These are phyloP conservation scores for Amiota mariae DNA, from an alignment of 2,888 invertebrate genomes.

Conservation along the genomic window DNA sequence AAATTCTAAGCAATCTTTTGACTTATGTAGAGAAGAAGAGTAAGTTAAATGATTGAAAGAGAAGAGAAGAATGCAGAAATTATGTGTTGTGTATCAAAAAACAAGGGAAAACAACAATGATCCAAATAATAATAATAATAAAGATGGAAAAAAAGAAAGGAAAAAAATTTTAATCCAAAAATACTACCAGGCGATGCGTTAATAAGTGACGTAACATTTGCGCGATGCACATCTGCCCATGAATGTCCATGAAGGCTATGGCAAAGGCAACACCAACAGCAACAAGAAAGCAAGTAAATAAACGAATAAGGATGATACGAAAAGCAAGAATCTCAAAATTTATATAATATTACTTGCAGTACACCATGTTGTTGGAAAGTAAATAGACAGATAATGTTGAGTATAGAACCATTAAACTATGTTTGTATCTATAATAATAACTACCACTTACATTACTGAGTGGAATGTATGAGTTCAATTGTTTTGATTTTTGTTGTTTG, in stretches of 20 bases:
- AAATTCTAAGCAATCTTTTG: too few species aligned
- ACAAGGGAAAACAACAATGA: not conserved
- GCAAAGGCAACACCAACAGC: constrained; percentile 4
- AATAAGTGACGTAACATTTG: constrained; percentile 29
- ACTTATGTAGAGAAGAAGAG: too few species aligned
- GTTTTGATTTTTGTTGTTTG: too few species aligned
- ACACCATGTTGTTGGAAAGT: too few species aligned
- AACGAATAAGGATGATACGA: not conserved
- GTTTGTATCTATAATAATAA: not conserved
- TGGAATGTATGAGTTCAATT: too few species aligned
- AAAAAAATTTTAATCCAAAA: constrained; percentile 31
- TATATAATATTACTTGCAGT: not conserved
- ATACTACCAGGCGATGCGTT: constrained; percentile 10
- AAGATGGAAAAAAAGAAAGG: constrained; percentile 10
- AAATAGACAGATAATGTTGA: not conserved
- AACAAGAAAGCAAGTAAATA: not conserved
- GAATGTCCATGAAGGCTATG: constrained; percentile 11
- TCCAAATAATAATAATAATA: constrained; percentile 14
- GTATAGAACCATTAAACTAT: not conserved
- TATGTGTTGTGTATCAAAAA: not conserved
- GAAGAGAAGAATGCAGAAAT: too few species aligned
- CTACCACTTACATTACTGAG: too few species aligned
- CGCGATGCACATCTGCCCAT: constrained; percentile 35
- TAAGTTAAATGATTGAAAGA: too few species aligned
- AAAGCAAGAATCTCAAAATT: too few species aligned